Percentiles rank a stretch among this genome's conserved stretches.
Evolutionary conservation across 1,140 invertebrate genomes (phyloP).

Genomic region (Phenacoccus solenopsis): DNA sequence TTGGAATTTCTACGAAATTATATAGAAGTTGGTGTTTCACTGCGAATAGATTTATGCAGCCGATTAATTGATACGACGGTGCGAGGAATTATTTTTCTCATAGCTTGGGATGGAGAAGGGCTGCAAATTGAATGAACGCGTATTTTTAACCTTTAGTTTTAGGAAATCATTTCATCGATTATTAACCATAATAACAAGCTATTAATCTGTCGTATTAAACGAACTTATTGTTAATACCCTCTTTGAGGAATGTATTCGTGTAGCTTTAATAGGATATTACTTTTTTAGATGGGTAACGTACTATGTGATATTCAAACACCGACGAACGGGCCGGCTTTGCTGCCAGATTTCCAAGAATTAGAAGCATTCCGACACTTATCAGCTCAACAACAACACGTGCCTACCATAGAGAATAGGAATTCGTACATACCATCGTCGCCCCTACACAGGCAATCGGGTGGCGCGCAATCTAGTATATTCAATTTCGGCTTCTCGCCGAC

Average conservation of each 20-base stretch:
- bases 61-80: too few species aligned
- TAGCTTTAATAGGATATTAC: background rate
- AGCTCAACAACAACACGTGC: constrained; percentile 19
- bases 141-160: too few species aligned
- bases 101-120: too few species aligned
- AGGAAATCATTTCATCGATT: too few species aligned
- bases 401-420: constrained; percentile 9
- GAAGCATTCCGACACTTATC: constrained; percentile 27
- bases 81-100: too few species aligned
- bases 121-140: too few species aligned
- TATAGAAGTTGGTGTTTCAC: too few species aligned
- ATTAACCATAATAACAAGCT: too few species aligned
- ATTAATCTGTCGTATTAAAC: too few species aligned
- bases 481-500: constrained; percentile 24
- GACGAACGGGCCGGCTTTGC: constrained; percentile 26
- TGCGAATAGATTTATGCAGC: too few species aligned
- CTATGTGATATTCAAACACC: constrained; percentile 30
- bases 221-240: too few species aligned
- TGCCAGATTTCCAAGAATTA: constrained; percentile 30
- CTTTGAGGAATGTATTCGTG: background rate
- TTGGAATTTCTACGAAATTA: too few species aligned
- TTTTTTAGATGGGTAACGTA: constrained; percentile 17
- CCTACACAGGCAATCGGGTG: constrained; percentile 20
- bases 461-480: constrained; percentile 21
- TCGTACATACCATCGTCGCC: constrained; percentile 23